Conservation (phyloP, 2,797 vertebrate species). For the Bryconaethiops microstoma region DNA sequence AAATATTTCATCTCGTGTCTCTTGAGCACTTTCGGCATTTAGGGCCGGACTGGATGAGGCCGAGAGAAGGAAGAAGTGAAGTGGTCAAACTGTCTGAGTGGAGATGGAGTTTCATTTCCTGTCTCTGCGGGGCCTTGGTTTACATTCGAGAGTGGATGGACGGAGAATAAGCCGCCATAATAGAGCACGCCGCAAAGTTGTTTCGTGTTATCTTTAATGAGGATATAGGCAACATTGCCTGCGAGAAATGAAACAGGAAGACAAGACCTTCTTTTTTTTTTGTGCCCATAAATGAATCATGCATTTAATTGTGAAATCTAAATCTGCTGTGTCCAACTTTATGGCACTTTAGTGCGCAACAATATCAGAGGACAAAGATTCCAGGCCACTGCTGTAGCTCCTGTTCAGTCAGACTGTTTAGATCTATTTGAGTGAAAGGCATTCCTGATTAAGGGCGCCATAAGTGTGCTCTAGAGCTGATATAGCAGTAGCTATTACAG, state of each 20-base stretch:
- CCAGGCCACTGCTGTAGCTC: neutral
- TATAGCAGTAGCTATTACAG: conserved; percentile 34
- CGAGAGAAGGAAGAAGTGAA: conserved; percentile 17
- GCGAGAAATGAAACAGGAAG: neutral
- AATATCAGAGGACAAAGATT: conserved; percentile 1
- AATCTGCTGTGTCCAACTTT: neutral
- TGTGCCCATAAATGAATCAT: too few species aligned
- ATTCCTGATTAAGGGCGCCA: conserved; percentile 34
- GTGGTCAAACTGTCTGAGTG: conserved; percentile 20
- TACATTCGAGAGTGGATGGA: neutral
- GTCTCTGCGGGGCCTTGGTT: conserved; percentile 10
- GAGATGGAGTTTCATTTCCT: conserved; percentile 18
- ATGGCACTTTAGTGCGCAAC: conserved; percentile 7
- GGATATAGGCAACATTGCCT: neutral
- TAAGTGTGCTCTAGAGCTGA: conserved; percentile 30
- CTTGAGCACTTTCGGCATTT: neutral
- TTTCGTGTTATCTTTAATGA: neutral
- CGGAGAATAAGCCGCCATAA: neutral
- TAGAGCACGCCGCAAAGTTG: neutral
- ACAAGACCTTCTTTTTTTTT: too few species aligned
- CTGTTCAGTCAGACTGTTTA: conserved; percentile 12
- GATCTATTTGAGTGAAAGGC: conserved; percentile 13
- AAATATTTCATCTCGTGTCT: conserved; percentile 19
- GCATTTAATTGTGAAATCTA: conserved; percentile 5
- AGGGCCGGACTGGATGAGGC: neutral